These are phyloP conservation scores for Leiothrix lutea DNA, from an alignment of 2,113 vertebrate species.

Conservation along the genomic window DNA sequence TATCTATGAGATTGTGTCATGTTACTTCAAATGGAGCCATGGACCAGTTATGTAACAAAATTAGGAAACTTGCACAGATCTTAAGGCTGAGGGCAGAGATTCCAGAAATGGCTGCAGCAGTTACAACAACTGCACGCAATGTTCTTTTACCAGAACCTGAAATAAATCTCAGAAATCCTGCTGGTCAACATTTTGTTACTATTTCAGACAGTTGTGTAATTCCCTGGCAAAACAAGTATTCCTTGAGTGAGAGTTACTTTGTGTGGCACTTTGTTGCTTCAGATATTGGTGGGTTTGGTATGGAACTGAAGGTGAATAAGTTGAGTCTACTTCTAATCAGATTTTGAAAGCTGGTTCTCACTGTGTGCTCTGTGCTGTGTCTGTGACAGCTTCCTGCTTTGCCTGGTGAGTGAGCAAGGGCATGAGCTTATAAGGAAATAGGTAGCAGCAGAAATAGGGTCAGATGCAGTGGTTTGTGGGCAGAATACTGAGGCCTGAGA, in stretches of 20 bases:
- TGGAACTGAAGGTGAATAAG: background rate
- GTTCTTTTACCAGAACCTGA: conserved; percentile 19
- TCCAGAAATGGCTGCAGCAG: conserved; percentile 9
- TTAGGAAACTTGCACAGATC: background rate
- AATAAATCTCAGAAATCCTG: conserved; percentile 26
- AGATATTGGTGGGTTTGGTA: background rate
- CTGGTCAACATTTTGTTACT: background rate
- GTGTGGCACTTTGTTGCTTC: background rate
- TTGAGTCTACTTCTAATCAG: background rate
- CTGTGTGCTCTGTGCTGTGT: background rate
- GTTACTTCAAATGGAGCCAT: background rate
- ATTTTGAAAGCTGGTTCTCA: background rate
- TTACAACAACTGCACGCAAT: background rate
- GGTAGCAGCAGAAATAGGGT: background rate
- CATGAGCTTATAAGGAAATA: background rate
- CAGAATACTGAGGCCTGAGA: background rate
- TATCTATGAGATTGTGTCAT: background rate
- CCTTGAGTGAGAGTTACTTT: background rate
- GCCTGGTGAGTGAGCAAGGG: background rate
- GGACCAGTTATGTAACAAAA: background rate
- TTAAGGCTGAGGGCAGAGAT: background rate
- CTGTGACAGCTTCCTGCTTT: background rate
- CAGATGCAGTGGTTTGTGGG: background rate
- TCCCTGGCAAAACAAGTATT: background rate
- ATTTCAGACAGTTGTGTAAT: background rate